These are phyloP conservation scores for Barypeithes pellucidus DNA, from an alignment of 2,888 invertebrate species.

Conservation along the genomic window DNA sequence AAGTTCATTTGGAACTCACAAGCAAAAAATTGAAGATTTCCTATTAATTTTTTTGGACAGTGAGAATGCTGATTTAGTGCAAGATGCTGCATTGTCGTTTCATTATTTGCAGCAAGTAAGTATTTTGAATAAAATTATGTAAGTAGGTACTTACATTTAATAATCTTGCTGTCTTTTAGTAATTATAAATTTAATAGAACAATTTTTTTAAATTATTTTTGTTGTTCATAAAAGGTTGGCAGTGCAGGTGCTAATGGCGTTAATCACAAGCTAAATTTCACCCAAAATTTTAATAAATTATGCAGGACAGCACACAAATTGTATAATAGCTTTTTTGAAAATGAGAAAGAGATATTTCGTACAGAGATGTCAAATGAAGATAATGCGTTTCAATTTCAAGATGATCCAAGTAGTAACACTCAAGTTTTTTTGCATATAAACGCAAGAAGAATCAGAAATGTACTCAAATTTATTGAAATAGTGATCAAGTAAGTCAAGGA, in stretches of 20 bases:
- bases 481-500: slow-evolving; percentile 56
- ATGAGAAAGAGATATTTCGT: slow-evolving; percentile 55
- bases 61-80: slow-evolving; percentile 49
- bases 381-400: slow-evolving; percentile 54
- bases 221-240: slow-evolving; percentile 51
- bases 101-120: slow-evolving; percentile 58
- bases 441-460: slow-evolving; percentile 55
- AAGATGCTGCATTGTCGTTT: slow-evolving; percentile 56
- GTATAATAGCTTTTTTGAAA: slow-evolving; percentile 57
- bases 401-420: slow-evolving; percentile 37
- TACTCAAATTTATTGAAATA: slow-evolving; percentile 55
- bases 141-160: no score
- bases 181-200: no score
- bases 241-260: slow-evolving; percentile 57
- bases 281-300: slow-evolving; percentile 56
- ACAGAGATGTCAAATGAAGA: slow-evolving; percentile 40
- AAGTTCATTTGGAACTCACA: slow-evolving; percentile 57
- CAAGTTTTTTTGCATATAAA: slow-evolving; percentile 46
- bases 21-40: slow-evolving; percentile 55
- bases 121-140: no score
- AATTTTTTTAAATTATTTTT: slow-evolving; percentile 2
- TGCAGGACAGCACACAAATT: slow-evolving; percentile 57
- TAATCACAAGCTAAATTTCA: slow-evolving; percentile 58
- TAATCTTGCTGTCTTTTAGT: no score
- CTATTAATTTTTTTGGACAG: slow-evolving; percentile 56